Conservation (phyloP, 2,113 vertebrate species). For the Cephalopholis sonnerati region DNA sequence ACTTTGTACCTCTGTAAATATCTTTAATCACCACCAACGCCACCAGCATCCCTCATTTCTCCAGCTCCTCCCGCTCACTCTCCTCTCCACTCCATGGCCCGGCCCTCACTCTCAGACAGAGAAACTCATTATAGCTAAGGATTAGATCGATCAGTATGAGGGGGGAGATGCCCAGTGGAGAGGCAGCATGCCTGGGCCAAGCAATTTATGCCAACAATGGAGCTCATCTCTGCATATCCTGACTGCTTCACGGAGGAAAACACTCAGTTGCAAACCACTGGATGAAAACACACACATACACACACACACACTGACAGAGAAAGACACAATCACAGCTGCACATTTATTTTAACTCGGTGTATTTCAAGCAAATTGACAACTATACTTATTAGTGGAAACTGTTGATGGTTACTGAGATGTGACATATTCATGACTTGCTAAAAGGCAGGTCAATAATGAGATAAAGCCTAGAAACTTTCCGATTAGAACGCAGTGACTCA, state of each 20-base stretch:
- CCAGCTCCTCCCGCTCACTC: conserved; percentile 44
- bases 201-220: conserved; percentile 84
- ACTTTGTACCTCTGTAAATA: conserved; percentile 12
- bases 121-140: conserved; percentile 82
- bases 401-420: not conserved
- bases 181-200: conserved; percentile 69
- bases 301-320: conserved; percentile 16
- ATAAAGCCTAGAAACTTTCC: not conserved
- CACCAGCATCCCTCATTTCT: conserved; percentile 38
- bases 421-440: not conserved
- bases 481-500: not conserved
- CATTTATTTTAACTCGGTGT: conserved; percentile 12
- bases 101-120: conserved; percentile 67
- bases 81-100: conserved; percentile 57
- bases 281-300: conserved; percentile 16
- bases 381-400: not conserved
- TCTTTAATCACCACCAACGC: conserved; percentile 29
- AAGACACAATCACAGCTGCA: conserved; percentile 15
- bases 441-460: not conserved
- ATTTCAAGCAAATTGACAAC: conserved; percentile 9
- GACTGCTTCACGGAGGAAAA: conserved; percentile 53
- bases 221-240: conserved; percentile 74
- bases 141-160: conserved; percentile 81
- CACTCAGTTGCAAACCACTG: conserved; percentile 51
- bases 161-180: conserved; percentile 64